phyloP scores from a whole-genome alignment of 2,113 vertebrate species.

The Mastomys natalensis region DNA sequence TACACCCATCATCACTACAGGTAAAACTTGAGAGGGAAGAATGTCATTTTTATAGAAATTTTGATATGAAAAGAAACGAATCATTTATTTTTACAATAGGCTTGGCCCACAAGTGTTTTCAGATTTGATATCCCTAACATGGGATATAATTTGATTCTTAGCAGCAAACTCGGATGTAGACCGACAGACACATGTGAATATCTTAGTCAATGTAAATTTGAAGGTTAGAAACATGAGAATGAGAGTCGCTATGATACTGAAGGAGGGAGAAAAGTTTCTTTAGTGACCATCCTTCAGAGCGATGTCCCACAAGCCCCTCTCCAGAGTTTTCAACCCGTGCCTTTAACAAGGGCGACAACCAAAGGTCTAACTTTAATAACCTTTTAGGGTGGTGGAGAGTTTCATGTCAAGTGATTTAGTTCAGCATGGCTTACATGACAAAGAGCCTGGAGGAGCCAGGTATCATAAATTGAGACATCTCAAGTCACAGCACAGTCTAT shows the following conservation, averaged over 20 bases:
- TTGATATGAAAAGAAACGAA: constrained; percentile 92
- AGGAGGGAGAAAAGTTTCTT: neutral
- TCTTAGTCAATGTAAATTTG: constrained; percentile 94
- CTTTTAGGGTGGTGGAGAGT: neutral
- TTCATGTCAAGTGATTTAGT: neutral
- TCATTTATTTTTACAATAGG: constrained; percentile 91
- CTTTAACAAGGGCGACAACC: neutral
- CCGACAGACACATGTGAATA: constrained; percentile 93
- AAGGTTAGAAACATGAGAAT: constrained; percentile 74
- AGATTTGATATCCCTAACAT: constrained; percentile 88
- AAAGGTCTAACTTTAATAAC: neutral
- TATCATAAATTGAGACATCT: neutral
- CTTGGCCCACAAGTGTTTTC: constrained; percentile 88
- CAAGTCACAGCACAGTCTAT: neutral
- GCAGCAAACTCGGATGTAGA: constrained; percentile 91
- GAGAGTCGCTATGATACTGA: neutral
- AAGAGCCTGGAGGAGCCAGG: neutral
- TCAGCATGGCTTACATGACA: neutral
- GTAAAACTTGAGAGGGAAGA: constrained; percentile 83
- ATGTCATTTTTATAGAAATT: constrained; percentile 91
- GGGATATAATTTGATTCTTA: constrained; percentile 91
- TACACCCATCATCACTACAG: constrained; percentile 90
- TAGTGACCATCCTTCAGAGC: neutral
- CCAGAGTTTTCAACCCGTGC: too few relatives aligned
- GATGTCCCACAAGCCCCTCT: too few relatives aligned